These are phyloP conservation scores for Himantopus leucocephalus DNA, from an alignment of 2,113 vertebrate species.

Conservation along the genomic window DNA sequence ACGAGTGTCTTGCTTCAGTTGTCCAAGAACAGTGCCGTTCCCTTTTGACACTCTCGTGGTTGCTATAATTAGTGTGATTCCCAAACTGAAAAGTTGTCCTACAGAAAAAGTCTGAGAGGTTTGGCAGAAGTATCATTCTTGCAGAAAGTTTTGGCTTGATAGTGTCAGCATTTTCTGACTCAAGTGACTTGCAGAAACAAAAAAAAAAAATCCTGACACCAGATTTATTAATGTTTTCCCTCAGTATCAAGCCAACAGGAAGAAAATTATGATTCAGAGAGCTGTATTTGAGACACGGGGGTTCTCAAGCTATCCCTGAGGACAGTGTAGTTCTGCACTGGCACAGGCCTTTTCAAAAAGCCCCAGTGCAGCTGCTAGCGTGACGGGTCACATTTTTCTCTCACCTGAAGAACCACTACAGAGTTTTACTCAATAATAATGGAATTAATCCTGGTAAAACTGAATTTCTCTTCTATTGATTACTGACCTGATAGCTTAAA, in stretches of 20 bases:
- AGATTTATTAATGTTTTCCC: background rate
- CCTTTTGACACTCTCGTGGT: background rate
- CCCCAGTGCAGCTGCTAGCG: too few species aligned
- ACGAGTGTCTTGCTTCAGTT: accelerated
- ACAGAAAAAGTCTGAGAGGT: background rate
- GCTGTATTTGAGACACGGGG: background rate
- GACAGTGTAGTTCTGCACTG: background rate
- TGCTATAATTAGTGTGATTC: background rate
- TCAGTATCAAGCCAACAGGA: background rate
- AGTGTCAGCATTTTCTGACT: background rate
- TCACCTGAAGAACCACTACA: background rate
- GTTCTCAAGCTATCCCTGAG: background rate
- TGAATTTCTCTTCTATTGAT: background rate
- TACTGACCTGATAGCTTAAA: background rate
- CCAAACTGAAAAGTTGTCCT: background rate
- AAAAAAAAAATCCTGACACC: background rate
- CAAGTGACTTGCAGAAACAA: background rate
- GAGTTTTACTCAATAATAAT: background rate
- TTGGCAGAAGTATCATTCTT: background rate
- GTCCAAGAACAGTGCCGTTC: background rate
- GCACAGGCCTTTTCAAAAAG: background rate
- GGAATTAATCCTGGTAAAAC: background rate
- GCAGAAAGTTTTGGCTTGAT: background rate
- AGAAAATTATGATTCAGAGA: background rate
- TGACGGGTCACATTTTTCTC: background rate